Conservation (phyloP, 2,888 invertebrate genomes). For the Hyppa rectilinea region DNA sequence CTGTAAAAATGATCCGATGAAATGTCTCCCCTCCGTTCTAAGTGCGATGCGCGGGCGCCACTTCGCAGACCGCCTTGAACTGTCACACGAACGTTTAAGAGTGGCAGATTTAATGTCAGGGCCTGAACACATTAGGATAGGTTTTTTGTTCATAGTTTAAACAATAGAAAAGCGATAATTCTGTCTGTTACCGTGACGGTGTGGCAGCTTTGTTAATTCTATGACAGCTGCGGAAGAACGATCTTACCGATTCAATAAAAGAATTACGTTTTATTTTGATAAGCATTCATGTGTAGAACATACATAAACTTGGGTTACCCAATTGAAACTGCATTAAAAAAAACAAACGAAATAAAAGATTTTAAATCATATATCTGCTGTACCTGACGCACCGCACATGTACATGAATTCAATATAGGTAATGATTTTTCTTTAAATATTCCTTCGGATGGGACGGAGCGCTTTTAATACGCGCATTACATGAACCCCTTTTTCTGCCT, state of each 20-base stretch:
- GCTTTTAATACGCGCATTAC: too few species aligned
- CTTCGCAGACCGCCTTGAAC: constrained; percentile 76
- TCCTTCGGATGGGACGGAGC: too few species aligned
- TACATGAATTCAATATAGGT: too few species aligned
- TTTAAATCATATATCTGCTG: too few species aligned
- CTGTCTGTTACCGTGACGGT: constrained; percentile 6
- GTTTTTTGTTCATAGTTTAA: constrained; percentile 44
- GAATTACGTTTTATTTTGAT: constrained; percentile 2
- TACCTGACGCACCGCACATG: too few species aligned
- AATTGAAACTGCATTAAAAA: too few species aligned
- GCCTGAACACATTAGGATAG: constrained; percentile 65
- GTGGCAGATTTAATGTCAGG: constrained; percentile 83
- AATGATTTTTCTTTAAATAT: too few species aligned
- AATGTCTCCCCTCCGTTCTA: constrained; percentile 73
- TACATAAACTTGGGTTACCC: too few species aligned
- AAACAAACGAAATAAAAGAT: too few species aligned
- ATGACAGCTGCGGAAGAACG: constrained; percentile 19
- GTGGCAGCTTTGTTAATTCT: constrained; percentile 25
- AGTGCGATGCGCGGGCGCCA: constrained; percentile 75
- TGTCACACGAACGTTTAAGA: constrained; percentile 79
- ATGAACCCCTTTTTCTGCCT: too few species aligned
- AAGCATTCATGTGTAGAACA: not conserved
- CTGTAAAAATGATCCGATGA: constrained; percentile 85
- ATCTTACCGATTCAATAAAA: not conserved
- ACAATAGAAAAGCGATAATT: constrained; percentile 44